phyloP scores from a whole-genome alignment of 2,797 vertebrate genomes.

The Micropoecilia bifurca region DNA sequence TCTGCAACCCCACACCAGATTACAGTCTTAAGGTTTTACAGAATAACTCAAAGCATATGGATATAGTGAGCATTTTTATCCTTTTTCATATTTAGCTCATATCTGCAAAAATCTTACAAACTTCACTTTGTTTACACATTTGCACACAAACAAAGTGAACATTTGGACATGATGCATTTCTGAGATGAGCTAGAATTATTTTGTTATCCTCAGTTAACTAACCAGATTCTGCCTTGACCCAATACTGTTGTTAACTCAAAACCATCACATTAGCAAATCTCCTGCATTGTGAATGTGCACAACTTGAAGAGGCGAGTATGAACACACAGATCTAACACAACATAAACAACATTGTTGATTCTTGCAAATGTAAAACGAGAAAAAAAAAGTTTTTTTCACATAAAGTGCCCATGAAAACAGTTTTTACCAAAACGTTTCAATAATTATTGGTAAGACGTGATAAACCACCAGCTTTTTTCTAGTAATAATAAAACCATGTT shows the following conservation, averaged over 20 bases:
- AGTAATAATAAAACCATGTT: not conserved
- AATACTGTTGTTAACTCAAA: not conserved
- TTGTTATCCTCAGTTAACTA: not conserved
- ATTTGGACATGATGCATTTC: not conserved
- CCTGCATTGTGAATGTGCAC: not conserved
- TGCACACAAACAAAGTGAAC: not conserved
- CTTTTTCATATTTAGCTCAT: not conserved
- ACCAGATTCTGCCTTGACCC: not conserved
- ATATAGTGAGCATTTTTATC: not conserved
- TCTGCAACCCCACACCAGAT: not conserved
- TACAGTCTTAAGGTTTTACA: not conserved
- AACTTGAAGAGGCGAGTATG: not conserved
- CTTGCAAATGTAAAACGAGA: not conserved
- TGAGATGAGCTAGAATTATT: not conserved
- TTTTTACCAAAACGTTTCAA: not conserved
- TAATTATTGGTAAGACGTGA: not conserved
- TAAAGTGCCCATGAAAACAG: not conserved
- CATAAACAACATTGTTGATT: not conserved
- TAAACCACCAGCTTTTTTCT: not conserved
- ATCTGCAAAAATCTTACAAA: not conserved
- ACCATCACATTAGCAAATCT: not conserved
- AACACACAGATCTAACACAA: not conserved
- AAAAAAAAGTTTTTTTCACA: not conserved
- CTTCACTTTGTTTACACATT: not conserved
- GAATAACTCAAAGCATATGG: not conserved